Base-by-base conservation (phyloP, 2,888 invertebrate genomes). In the Tuberolachnus salignus region DNA sequence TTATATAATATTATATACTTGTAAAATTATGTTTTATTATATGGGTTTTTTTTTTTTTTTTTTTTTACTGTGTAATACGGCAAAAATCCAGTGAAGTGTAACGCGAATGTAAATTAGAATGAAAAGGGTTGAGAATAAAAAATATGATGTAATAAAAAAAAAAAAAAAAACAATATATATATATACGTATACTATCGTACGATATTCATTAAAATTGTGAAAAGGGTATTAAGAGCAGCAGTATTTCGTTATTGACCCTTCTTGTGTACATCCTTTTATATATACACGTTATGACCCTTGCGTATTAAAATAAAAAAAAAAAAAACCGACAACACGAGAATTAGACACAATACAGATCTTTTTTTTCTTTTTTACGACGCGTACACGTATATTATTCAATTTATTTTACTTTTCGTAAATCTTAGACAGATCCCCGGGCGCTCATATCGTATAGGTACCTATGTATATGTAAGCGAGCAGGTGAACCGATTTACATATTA, bases 131-230 rank as follows among this genome's bases (percentile, higher is more conserved):
- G 57, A 19, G 55, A 34, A 34, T 21, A 57, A 78, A 75, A 34
- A 78, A 67, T 75, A 63, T 74, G 53, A 64, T n/a, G 74, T 66
- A 75, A 57, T 59, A 67, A 64, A 66, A 63, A 69, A 46, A 70
- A 53, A 46, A 51, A 26, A 72, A 61, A 72, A n/a, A 46, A 21
- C 6, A 67, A 49, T 42, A 63, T 34, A 42, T 57, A 34, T 34
- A 34, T 34, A 34, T 46, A 23, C 10, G 8, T 63, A 63, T 66
- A 51, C 26, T 51, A 72, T 63, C 63, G 42, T 21, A 59, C 75
- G 67, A 67, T 78, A 78, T 78, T 78, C 75, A 78, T 78, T 78
- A 78, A 78, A 78, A 78, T 67, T 44, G 57, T 78, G 57, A 78
- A 78, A 78, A 78, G 75, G 75, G 75, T 78, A 78, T 67, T 67